A percentile compares a stretch with the other conserved stretches of the same genome.
phyloP scores from a whole-genome alignment of 2,888 invertebrate genomes.

The Schizaphis graminum region DNA sequence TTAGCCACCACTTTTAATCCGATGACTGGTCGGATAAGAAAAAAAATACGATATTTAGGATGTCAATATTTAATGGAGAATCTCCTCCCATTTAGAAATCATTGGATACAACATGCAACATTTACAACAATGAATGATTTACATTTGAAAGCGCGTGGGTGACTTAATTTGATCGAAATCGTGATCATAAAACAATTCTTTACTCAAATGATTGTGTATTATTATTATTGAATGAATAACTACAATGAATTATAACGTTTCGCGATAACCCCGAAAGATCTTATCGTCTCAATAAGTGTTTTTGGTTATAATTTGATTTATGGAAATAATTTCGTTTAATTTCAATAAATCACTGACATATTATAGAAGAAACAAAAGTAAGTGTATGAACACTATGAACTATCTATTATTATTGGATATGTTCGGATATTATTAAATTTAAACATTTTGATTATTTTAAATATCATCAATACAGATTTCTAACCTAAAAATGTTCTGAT shows the following conservation, averaged over 20 bases:
- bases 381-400: not conserved
- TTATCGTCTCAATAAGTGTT: not conserved
- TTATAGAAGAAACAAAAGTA: not conserved
- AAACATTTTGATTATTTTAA: not conserved
- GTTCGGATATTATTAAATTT: not conserved
- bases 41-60: not conserved
- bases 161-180: not conserved
- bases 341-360: not conserved
- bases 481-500: not conserved
- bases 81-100: slow-evolving; percentile 8
- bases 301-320: not conserved
- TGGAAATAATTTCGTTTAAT: not conserved
- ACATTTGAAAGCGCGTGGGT: not conserved
- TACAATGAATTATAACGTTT: not conserved
- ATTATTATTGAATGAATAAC: not conserved
- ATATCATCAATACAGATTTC: not conserved
- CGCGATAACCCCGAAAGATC: not conserved
- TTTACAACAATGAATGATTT: not conserved
- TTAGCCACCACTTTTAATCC: not conserved
- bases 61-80: not conserved
- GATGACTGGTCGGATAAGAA: not conserved
- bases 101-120: not conserved
- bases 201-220: not conserved
- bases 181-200: not conserved
- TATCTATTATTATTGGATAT: not conserved